Conservation (phyloP, 2,113 vertebrate genomes). For the Holacanthus passer region DNA sequence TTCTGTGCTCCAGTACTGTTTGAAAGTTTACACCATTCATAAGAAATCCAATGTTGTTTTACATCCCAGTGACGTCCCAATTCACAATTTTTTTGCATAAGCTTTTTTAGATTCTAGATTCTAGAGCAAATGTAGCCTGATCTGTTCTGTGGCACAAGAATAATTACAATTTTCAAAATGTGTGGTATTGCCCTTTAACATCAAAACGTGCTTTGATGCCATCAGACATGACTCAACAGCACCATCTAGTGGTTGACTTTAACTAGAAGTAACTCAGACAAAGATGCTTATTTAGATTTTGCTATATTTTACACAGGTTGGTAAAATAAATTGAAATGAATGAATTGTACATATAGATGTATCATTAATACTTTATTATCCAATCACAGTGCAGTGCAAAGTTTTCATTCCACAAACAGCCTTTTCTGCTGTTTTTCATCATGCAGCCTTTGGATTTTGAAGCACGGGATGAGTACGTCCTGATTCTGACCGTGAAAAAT, state of each 20-base stretch:
- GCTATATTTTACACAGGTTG: background rate
- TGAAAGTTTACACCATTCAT: background rate
- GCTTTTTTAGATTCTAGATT: background rate
- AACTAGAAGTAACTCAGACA: background rate
- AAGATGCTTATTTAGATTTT: background rate
- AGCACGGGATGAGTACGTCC: conserved; percentile 71
- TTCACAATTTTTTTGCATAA: background rate
- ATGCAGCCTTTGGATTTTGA: conserved; percentile 94
- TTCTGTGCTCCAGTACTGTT: background rate
- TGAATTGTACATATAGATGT: background rate
- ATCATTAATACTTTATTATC: background rate
- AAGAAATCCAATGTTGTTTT: background rate
- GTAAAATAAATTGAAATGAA: background rate
- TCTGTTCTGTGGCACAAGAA: background rate
- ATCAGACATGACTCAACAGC: conserved; percentile 4
- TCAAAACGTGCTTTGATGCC: background rate
- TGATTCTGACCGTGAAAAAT: conserved; percentile 88
- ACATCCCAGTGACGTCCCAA: background rate
- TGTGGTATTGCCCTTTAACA: conserved; percentile 2
- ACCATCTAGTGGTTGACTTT: conserved; percentile 56
- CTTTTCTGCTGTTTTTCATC: conserved; percentile 8
- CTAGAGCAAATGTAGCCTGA: background rate
- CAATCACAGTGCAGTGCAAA: background rate
- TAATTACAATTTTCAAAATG: background rate
- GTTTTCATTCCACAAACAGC: background rate